Evolutionary conservation across 1,140 invertebrate species (phyloP), one percentile per base, ranked within the genome.

Genomic region (Nasonia longicornis): DNA sequence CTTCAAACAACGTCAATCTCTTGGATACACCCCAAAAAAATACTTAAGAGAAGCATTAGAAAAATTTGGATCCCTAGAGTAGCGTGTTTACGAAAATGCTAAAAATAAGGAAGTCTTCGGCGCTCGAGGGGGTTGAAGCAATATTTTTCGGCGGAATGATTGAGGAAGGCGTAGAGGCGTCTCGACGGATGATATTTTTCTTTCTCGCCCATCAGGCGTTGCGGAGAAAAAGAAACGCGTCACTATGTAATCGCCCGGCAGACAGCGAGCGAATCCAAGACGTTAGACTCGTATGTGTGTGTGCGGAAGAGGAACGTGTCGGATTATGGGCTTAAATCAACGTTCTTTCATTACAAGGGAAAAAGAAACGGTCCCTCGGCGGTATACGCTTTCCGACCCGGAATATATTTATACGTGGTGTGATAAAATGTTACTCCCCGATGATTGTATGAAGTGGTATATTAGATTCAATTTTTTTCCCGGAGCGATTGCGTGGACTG

Each of bases 251-350:
- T 2, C 20, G 20, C 52, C n/a, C 1, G 52, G 52, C 52, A 58
- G 52, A 7, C 52, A 58, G 52, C 16, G 52, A 58, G 16, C 16
- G 52, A 58, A 58, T 58, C 52, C 52, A 58, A 58, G 16, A n/a
- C 20, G 31, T 48, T 72, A 26, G 29, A 72, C 11, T 72, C 2
- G 38, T 42, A 7, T 20, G 38, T 3, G 11, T 42, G 38, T 20
- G 38, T 3, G 11, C 2, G 38, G 71, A 45, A 58, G 0, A 74
- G 31, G 22, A 16, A 63, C 73, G 45, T 63, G 45, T 63, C 16
- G 52, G 73, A 58, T 75, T 63, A 63, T 12, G 48, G 73, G 29
- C 22, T 75, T 63, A 63, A 75, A 63, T 75, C 73, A 63, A 35
- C 48, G 52, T 29, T 31, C 22, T 79, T 71, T 52, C 52, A 26